These are phyloP conservation scores for Ridgeia piscesae DNA, from an alignment of 1,140 invertebrate species.

Conservation along the genomic window DNA sequence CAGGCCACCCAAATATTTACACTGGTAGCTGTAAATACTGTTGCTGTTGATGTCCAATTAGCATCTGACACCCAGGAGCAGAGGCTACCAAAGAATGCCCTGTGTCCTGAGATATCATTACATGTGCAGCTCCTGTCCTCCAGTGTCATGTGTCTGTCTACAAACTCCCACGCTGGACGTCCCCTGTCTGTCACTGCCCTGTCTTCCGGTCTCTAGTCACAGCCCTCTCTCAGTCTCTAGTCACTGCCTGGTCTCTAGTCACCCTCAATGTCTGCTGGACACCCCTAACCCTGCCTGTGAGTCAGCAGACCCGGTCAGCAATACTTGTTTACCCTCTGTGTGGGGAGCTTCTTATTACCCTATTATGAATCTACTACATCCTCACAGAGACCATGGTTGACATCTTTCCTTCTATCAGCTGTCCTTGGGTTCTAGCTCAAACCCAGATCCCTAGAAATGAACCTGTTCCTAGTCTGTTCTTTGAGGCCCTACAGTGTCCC, in stretches of 20 bases:
- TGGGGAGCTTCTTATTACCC: not conserved
- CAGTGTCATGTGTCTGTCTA: not conserved
- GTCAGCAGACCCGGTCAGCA: not conserved
- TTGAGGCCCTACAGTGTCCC: too few species aligned
- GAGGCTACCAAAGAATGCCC: not conserved
- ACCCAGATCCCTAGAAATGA: not conserved
- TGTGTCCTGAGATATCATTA: not conserved
- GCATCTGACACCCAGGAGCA: too few species aligned
- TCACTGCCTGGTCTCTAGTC: too few species aligned
- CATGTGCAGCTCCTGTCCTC: not conserved
- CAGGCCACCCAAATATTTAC: not conserved
- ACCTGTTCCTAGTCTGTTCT: not conserved
- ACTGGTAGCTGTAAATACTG: not conserved
- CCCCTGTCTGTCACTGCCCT: not conserved
- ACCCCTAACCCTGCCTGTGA: not conserved
- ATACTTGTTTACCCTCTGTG: not conserved
- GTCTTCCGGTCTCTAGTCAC: too few species aligned
- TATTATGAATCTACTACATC: not conserved
- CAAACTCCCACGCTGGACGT: not conserved
- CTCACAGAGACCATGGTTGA: not conserved
- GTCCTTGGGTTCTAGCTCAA: too few species aligned
- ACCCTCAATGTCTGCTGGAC: not conserved
- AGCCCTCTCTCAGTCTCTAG: too few species aligned
- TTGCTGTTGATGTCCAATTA: not conserved
- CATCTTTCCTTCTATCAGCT: not conserved